These are phyloP conservation scores for Orussus abietinus DNA, from an alignment of 1,140 invertebrate genomes.

Conservation along the genomic window DNA sequence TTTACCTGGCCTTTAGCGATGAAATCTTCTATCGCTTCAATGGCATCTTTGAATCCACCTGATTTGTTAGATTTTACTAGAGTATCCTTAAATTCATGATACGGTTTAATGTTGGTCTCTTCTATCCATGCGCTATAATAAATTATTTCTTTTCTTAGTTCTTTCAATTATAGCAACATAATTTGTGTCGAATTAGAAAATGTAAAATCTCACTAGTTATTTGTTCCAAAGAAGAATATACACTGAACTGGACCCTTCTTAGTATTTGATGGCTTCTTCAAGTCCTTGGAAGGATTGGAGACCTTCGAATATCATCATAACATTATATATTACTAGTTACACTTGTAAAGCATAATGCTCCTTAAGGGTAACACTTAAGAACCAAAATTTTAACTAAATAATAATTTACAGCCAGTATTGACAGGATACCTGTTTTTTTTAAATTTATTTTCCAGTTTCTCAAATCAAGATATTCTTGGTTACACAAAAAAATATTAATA, in stretches of 20 bases:
- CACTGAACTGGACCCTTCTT: conserved; percentile 71
- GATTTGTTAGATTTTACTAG: conserved; percentile 76
- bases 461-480: too few species aligned
- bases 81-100: conserved; percentile 76
- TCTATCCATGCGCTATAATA: conserved; percentile 85
- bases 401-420: too few species aligned
- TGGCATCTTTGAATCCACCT: conserved; percentile 76
- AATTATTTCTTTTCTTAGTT: conserved; percentile 6
- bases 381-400: too few species aligned
- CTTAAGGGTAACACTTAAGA: too few species aligned
- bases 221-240: conserved; percentile 90
- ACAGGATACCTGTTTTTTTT: too few species aligned
- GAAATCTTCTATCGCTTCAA: conserved; percentile 81
- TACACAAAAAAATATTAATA: too few species aligned
- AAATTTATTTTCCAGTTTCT: too few species aligned
- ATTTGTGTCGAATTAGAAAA: conserved; percentile 3
- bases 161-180: conserved; percentile 10
- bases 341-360: too few species aligned
- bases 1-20: conserved; percentile 67
- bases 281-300: conserved; percentile 64
- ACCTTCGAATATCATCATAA: conserved; percentile 58
- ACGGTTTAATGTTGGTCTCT: conserved; percentile 78
- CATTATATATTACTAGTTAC: too few species aligned
- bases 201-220: conserved; percentile 93
- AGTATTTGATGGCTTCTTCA: conserved; percentile 58